phyloP scores from a whole-genome alignment of 2,797 vertebrate genomes.

The Podargus strigoides region DNA sequence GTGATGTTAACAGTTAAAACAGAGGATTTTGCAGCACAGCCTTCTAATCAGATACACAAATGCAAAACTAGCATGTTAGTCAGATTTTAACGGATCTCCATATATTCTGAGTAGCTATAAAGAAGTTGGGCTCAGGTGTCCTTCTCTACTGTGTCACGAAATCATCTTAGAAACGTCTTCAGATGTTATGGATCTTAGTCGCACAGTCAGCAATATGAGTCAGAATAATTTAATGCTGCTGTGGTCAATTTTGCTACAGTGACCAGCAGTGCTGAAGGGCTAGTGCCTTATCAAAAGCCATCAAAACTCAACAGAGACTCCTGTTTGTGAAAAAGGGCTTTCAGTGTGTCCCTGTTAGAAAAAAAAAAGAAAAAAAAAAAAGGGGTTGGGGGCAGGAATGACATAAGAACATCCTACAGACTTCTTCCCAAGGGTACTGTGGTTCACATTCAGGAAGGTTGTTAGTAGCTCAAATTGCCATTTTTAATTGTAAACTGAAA shows the following conservation, averaged over 20 bases:
- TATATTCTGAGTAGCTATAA: not conserved
- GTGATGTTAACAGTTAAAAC: not conserved
- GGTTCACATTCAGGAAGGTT: not conserved
- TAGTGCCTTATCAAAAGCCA: constrained; percentile 58
- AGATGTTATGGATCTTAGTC: constrained; percentile 20
- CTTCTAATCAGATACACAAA: constrained; percentile 18
- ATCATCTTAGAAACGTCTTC: constrained; percentile 13
- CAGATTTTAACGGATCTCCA: not conserved
- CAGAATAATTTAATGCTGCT: constrained; percentile 57
- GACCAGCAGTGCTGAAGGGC: constrained; percentile 52
- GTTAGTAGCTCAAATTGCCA: not conserved
- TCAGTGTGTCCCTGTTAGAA: not conserved
- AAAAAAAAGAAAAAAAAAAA: not conserved
- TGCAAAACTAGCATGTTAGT: not conserved
- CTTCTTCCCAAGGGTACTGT: constrained; percentile 7
- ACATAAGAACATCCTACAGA: not conserved
- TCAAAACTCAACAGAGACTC: constrained; percentile 44
- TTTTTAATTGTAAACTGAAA: constrained; percentile 8
- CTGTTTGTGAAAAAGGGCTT: not conserved
- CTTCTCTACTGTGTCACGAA: not conserved
- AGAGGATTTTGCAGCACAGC: not conserved
- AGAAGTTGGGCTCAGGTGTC: constrained; percentile 31
- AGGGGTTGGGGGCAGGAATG: not conserved
- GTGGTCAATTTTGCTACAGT: constrained; percentile 49
- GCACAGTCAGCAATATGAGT: constrained; percentile 8